Conservation (phyloP, 1,140 invertebrate species). For the Delia radicum region DNA sequence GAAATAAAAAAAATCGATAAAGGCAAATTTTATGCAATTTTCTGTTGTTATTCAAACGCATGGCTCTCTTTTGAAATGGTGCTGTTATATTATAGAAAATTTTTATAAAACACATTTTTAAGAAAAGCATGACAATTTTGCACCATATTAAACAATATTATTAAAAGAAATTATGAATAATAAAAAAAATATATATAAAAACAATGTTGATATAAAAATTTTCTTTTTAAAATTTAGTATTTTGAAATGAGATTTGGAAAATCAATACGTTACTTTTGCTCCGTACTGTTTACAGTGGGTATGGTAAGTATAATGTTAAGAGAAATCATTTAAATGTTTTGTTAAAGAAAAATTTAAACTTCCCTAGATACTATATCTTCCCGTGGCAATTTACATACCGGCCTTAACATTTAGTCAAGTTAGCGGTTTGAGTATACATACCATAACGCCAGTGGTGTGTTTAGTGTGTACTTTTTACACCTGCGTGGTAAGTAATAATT, state of each 20-base stretch:
- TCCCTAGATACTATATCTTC: slow-evolving; percentile 54
- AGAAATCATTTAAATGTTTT: neutral
- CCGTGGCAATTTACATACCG: slow-evolving; percentile 78
- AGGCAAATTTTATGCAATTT: too few species aligned
- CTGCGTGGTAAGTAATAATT: slow-evolving; percentile 69
- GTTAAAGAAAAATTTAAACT: neutral
- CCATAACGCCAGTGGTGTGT: slow-evolving; percentile 80
- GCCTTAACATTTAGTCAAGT: slow-evolving; percentile 81
- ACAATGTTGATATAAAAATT: neutral
- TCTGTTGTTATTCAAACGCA: too few species aligned
- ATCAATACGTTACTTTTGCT: slow-evolving; percentile 71
- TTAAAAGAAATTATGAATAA: neutral
- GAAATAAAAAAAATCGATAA: too few species aligned
- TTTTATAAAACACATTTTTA: too few species aligned
- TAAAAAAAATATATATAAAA: neutral
- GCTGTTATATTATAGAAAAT: too few species aligned
- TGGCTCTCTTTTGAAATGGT: too few species aligned
- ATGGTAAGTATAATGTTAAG: slow-evolving; percentile 60
- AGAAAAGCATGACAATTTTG: neutral
- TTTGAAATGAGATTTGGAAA: slow-evolving; percentile 75
- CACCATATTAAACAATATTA: neutral
- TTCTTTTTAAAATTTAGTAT: slow-evolving; percentile 62
- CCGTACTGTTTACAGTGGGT: slow-evolving; percentile 69
- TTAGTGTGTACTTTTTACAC: slow-evolving; percentile 90
- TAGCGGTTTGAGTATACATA: slow-evolving; percentile 78